A percentile compares a stretch with the other conserved stretches of the same genome.
Evolutionary conservation across 2,797 vertebrate genomes (phyloP).

Genomic region (Stomatorhinus walkeri): DNA sequence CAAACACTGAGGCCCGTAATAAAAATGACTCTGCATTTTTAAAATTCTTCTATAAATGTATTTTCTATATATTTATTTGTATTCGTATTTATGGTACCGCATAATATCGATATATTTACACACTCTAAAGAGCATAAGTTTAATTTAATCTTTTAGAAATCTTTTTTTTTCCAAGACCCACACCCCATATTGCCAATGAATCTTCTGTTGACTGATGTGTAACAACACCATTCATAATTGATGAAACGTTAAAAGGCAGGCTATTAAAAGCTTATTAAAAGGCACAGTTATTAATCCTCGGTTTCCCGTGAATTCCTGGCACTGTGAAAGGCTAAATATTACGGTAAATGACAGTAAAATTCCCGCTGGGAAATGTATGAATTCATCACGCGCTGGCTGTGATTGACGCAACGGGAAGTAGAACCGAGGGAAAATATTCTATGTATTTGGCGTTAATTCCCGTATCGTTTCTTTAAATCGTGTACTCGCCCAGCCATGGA

Average conservation of each 20-base stretch:
- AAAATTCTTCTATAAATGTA: neutral
- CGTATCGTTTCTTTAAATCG: neutral
- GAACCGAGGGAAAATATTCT: neutral
- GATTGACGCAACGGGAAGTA: neutral
- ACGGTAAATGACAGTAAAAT: conserved; percentile 11
- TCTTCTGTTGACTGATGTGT: conserved; percentile 10
- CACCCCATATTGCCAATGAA: conserved; percentile 5
- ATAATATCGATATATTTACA: neutral
- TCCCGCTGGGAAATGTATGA: conserved; percentile 10
- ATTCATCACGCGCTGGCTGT: neutral
- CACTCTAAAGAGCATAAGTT: neutral
- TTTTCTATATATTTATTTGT: neutral
- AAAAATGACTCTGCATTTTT: neutral
- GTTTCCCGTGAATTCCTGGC: conserved; percentile 11
- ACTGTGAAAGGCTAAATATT: neutral
- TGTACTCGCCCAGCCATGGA: neutral
- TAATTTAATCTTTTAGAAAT: neutral
- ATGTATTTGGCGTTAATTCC: neutral
- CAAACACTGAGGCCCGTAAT: neutral
- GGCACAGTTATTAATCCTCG: conserved; percentile 12
- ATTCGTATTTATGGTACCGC: neutral
- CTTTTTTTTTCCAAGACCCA: neutral
- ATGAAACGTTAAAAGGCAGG: conserved; percentile 11
- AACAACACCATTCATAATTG: conserved; percentile 11
- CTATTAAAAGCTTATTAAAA: conserved; percentile 15